Evolutionary conservation across 1,140 invertebrate species (phyloP), one percentile per base, ranked within the genome.

Genomic region (Thalassaphorura encarpata): DNA sequence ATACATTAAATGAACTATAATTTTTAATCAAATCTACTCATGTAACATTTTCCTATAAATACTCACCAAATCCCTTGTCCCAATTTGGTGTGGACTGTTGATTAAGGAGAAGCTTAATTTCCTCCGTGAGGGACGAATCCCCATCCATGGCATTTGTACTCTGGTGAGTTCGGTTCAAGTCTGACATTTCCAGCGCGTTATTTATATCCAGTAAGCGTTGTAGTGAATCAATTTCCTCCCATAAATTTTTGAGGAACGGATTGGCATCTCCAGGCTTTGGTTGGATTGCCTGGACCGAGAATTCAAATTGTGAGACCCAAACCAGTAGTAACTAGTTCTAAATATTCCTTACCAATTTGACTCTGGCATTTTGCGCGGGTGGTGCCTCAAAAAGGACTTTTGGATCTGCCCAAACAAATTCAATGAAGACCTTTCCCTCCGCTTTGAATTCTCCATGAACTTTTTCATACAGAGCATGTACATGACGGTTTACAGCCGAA

Each of bases 391-490:
- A 65, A 11, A 62, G 16, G 18, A 15, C 13, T 6, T 50, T 54
- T 2, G 59, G 59, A 18, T 62, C 60, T 1, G 49, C 26, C 56
- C 56, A 65, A 8, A 62, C 1, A 52, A 62, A 65, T 24, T 65
- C 63, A 11, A 65, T 33, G 23, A 45, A 65, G 11, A 62, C 56
- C 47, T 65, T 61, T 27, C 63, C 63, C 8, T 57, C 40, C 8
- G 60, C 41, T 11, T 47, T 23, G 46, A 40, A 58, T 45, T 61
- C 60, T 16, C 60, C 63, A 43, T 65, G 58, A 36, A 36, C 19
- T 41, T 61, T 65, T 47, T 65, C 60, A 28, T 65, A 65, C 1
- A 65, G 42, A 19, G 56, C 63, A 53, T 65, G 63, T 3, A 61
- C 56, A n/a, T 62, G 53, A 2, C 29, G 8, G 6, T 26, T 19